A percentile compares a stretch with the other conserved stretches of the same genome.
These are phyloP conservation scores for Botia kubotai DNA, from an alignment of 2,797 vertebrate species.

Conservation along the genomic window DNA sequence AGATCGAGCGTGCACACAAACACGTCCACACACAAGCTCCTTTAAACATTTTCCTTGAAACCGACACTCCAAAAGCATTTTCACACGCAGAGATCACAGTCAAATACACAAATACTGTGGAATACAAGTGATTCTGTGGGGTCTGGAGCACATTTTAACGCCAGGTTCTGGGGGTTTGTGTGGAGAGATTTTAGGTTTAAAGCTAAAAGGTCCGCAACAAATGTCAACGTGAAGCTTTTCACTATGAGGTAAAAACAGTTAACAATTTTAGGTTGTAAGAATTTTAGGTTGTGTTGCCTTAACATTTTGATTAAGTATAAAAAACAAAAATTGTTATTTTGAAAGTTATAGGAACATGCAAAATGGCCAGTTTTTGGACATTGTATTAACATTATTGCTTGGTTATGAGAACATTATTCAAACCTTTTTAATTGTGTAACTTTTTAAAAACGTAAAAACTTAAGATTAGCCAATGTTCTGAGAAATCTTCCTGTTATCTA, in stretches of 20 bases:
- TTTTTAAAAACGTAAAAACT: no score
- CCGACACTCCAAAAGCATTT: slow-evolving; percentile 27
- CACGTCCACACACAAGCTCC: not conserved
- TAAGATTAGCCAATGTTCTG: no score
- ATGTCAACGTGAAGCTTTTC: slow-evolving; percentile 10
- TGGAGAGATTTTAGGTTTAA: slow-evolving; percentile 44
- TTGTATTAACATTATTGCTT: no score
- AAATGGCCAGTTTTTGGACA: no score
- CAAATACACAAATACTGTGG: slow-evolving; percentile 33
- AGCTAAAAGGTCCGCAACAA: slow-evolving; percentile 30
- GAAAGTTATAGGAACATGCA: no score
- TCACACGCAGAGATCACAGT: slow-evolving; percentile 16
- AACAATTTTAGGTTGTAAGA: no score
- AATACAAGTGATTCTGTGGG: slow-evolving; percentile 25
- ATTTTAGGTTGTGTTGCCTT: no score
- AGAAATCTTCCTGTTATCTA: no score
- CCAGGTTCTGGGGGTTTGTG: slow-evolving; percentile 12
- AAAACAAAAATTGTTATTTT: no score
- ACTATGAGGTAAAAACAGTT: not conserved
- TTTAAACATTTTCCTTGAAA: slow-evolving; percentile 40
- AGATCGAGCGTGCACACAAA: slow-evolving; percentile 18
- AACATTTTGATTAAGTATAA: no score
- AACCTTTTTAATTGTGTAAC: no score
- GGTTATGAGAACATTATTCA: no score
- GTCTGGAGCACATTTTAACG: slow-evolving; percentile 21